phyloP scores from a whole-genome alignment of 2,113 vertebrate genomes.

The Lophura nycthemera region DNA sequence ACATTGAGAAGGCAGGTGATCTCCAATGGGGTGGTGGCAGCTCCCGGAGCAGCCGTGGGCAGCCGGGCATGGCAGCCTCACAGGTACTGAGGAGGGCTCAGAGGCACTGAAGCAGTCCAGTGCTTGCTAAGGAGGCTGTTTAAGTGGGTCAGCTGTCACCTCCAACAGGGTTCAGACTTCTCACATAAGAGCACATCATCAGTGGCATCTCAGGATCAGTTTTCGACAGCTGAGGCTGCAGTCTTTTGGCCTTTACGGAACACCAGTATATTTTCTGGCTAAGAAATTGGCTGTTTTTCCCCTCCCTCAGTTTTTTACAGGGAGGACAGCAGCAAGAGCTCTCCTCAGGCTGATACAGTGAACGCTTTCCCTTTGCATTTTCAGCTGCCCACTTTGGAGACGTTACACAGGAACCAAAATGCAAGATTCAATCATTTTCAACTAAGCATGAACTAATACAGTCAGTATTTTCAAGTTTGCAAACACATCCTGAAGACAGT shows the following conservation, averaged over 20 bases:
- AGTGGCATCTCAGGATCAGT: conserved; percentile 49
- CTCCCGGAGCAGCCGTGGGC: background rate
- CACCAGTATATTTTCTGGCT: background rate
- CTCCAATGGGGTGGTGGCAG: conserved; percentile 24
- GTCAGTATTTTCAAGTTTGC: background rate
- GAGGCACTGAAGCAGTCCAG: background rate
- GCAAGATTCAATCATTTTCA: background rate
- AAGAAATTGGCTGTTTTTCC: background rate
- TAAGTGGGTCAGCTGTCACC: conserved; percentile 77
- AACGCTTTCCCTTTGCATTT: background rate
- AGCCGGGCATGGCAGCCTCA: background rate
- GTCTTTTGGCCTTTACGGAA: conserved; percentile 53
- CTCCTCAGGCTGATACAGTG: accelerated
- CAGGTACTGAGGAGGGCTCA: background rate
- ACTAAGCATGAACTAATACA: background rate
- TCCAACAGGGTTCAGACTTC: conserved; percentile 38
- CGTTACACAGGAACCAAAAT: background rate
- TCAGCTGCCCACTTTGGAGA: background rate
- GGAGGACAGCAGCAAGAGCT: background rate
- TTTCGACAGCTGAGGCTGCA: conserved; percentile 76
- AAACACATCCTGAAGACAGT: background rate
- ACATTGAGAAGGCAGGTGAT: conserved; percentile 3
- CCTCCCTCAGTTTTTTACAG: background rate
- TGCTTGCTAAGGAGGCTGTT: background rate
- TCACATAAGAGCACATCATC: conserved; percentile 24